Base-by-base conservation (phyloP, 2,888 invertebrate species). In the Urechis unicinctus region DNA sequence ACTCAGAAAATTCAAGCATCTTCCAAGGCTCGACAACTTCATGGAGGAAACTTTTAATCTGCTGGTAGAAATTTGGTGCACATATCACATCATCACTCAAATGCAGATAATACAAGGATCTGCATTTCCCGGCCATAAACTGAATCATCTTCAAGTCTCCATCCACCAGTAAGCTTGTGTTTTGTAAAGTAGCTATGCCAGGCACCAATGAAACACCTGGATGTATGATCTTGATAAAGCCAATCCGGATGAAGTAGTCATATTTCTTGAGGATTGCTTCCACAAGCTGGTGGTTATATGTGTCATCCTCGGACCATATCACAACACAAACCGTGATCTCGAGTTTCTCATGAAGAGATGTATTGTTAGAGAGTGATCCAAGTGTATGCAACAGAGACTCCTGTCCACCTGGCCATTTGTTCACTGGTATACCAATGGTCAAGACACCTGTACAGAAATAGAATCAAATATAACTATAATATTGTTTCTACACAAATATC, bases 381-480 rank as follows among this genome's bases (percentile, higher is more conserved):
- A 36, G 36, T 36, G 36, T 36, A 9, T 17, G 36, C 36, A 36
- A 17, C 36, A 36, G 17, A 9, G 36, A 9, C 36, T 36, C 17
- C 36, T 36, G 9, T 17, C 36, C 36, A 13, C 36, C 36, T 17
- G 9, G 9, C 36, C 36, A 36, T 36, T 36, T 36, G 36, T 13
- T 36, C 9, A 9, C 22, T 51, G 55, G 5, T 62, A 61, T 5
- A 59, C 68, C 17, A 65, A 65, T 49, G 48, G 26, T 36, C 59
- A 67, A 71, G 68, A 85, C 60, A 72, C 77, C 68, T 36, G 36
- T n/a, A n/a, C n/a, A n/a, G n/a, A n/a, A n/a, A n/a, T n/a, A n/a
- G n/a, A n/a, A n/a, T n/a, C n/a, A n/a, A n/a, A n/a, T n/a, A n/a
- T n/a, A n/a, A n/a, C n/a, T n/a, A n/a, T n/a, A n/a, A n/a, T n/a